Percentiles rank a stretch among this genome's conserved stretches.
Evolutionary conservation across 1,140 invertebrate species (phyloP).

Genomic region (Hypsibius dujardini): DNA sequence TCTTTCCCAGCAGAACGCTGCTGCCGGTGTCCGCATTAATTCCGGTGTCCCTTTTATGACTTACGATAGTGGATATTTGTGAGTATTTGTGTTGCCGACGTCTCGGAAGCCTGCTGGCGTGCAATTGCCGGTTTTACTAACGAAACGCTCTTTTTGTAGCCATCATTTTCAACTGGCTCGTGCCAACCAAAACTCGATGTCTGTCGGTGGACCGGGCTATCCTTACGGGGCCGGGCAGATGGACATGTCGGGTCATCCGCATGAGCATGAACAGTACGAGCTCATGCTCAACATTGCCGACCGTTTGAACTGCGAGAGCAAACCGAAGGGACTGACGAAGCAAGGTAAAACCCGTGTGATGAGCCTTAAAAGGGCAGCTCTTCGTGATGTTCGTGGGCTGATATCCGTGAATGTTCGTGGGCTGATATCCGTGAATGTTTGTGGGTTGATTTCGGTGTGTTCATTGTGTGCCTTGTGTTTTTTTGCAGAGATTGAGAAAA

Average conservation of each 20-base stretch:
- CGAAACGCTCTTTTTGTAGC: not conserved
- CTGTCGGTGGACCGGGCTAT: too few species aligned
- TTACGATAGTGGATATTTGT: too few species aligned
- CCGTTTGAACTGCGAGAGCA: conserved; percentile 61
- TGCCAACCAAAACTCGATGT: not conserved
- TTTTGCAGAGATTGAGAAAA: conserved; percentile 57
- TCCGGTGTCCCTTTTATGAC: too few species aligned
- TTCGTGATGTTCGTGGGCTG: conserved; percentile 8
- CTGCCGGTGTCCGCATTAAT: too few species aligned
- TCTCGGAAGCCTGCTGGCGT: not conserved
- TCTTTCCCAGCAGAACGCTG: too few species aligned
- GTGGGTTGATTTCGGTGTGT: too few species aligned
- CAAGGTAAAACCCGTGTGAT: conserved; percentile 33
- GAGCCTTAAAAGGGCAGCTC: conserved; percentile 22
- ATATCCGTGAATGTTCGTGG: too few species aligned
- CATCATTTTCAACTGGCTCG: not conserved
- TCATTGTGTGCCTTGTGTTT: conserved; percentile 4
- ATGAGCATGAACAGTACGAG: conserved; percentile 33
- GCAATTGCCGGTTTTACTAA: not conserved
- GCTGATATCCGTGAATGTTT: too few species aligned
- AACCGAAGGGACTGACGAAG: conserved; percentile 64
- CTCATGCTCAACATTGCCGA: conserved; percentile 71
- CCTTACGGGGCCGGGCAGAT: too few species aligned
- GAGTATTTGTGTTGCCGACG: too few species aligned
- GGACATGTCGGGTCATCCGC: too few species aligned